These are phyloP conservation scores for Parelbella ahira DNA, from an alignment of 2,888 invertebrate genomes.

Conservation along the genomic window DNA sequence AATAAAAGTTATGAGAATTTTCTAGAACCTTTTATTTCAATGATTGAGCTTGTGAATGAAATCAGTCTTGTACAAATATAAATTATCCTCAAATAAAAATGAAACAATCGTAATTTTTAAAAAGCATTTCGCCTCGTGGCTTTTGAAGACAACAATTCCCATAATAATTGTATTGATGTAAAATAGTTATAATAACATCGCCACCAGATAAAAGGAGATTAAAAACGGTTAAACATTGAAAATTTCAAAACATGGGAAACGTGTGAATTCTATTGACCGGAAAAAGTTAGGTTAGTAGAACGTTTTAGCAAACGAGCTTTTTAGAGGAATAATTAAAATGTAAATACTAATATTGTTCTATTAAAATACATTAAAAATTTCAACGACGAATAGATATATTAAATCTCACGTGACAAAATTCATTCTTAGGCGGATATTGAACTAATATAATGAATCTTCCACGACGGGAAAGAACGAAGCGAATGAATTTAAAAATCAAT, in stretches of 20 bases:
- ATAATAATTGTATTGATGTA: too few relatives aligned
- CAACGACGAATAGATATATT: conserved; percentile 13
- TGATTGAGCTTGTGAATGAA: conserved; percentile 50
- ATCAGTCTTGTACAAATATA: conserved; percentile 49
- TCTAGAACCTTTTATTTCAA: conserved; percentile 35
- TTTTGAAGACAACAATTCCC: too few relatives aligned
- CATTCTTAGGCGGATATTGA: conserved; percentile 21
- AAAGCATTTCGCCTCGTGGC: too few relatives aligned
- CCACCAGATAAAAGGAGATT: too few relatives aligned
- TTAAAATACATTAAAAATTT: conserved; percentile 15
- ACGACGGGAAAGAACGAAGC: neutral
- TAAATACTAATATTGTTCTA: conserved; percentile 10
- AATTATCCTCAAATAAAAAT: conserved; percentile 9
- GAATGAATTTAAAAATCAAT: neutral
- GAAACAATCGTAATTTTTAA: too few relatives aligned
- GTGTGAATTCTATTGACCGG: too few relatives aligned
- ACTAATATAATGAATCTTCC: conserved; percentile 4
- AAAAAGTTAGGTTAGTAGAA: too few relatives aligned
- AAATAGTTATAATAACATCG: too few relatives aligned
- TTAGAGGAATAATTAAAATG: too few relatives aligned
- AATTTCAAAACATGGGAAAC: too few relatives aligned
- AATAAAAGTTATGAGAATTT: conserved; percentile 35
- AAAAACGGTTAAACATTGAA: too few relatives aligned
- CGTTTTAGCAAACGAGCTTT: too few relatives aligned
- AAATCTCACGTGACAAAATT: conserved; percentile 20